A percentile compares a stretch with the other conserved stretches of the same genome.
phyloP scores from a whole-genome alignment of 2,113 vertebrate genomes.

The Tachysurus vachellii region DNA sequence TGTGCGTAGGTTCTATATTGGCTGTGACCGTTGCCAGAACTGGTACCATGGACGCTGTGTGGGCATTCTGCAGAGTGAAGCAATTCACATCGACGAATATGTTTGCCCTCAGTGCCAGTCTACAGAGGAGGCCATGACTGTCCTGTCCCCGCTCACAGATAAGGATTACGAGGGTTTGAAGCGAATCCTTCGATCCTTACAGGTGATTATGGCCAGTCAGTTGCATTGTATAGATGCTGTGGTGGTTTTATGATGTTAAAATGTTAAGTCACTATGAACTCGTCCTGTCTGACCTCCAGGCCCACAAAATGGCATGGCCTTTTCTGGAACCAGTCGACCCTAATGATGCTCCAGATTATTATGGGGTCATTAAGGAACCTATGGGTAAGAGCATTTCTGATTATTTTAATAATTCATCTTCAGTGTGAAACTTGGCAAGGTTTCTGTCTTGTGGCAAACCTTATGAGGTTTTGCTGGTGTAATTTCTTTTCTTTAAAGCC shows the following conservation, averaged over 20 bases:
- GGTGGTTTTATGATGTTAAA: not conserved
- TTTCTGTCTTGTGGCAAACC: not conserved
- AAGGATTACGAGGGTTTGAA: conserved; percentile 95
- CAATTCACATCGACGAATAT: conserved; percentile 95
- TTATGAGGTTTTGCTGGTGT: not conserved
- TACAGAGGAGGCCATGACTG: conserved; percentile 98
- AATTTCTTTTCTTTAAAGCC: not conserved
- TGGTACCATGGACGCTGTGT: conserved; percentile 99
- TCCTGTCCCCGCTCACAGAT: conserved; percentile 93
- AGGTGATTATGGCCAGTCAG: conserved; percentile 72
- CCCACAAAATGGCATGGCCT: conserved; percentile 99
- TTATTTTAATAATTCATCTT: not conserved
- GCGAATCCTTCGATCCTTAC: conserved; percentile 92
- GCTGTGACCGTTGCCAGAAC: conserved; percentile 98
- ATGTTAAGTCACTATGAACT: not conserved
- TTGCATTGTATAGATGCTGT: not conserved
- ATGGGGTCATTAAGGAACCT: conserved; percentile 96
- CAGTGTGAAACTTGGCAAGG: not conserved
- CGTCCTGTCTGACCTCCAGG: conserved; percentile 64
- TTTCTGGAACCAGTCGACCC: conserved; percentile 97
- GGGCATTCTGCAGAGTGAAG: conserved; percentile 97
- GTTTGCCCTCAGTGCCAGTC: conserved; percentile 98
- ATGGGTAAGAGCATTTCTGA: conserved; percentile 82
- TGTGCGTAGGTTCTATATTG: conserved; percentile 90
- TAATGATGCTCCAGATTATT: conserved; percentile 97